A percentile compares a stretch with the other conserved stretches of the same genome.
These are phyloP conservation scores for Agriopis aurantiaria DNA, from an alignment of 2,888 invertebrate species.

Conservation along the genomic window DNA sequence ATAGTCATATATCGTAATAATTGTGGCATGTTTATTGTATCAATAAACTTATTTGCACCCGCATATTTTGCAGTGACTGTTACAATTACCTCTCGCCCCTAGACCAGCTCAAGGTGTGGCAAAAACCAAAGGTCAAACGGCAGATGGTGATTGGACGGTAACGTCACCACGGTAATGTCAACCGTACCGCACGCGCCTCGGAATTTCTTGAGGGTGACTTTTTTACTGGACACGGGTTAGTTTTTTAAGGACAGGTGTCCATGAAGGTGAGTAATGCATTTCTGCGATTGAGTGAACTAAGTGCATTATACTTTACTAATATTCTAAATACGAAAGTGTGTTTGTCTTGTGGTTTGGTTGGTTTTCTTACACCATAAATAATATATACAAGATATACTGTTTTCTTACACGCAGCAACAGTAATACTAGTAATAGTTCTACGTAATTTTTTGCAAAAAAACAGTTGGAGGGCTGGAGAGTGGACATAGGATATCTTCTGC, in stretches of 20 bases:
- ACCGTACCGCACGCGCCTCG: constrained; percentile 48
- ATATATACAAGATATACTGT: no score
- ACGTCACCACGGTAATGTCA: constrained; percentile 53
- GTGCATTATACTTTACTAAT: no score
- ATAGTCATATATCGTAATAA: no score
- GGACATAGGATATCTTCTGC: no score
- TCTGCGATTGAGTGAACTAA: no score
- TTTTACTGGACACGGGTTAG: constrained; percentile 3
- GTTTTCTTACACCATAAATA: no score
- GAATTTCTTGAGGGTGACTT: background rate
- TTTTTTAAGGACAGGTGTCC: constrained; percentile 10
- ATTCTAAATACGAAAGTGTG: no score
- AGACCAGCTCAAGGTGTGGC: constrained; percentile 57
- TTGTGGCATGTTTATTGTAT: background rate
- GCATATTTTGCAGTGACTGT: constrained; percentile 50
- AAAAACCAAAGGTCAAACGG: constrained; percentile 65
- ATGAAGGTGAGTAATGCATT: background rate
- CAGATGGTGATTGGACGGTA: constrained; percentile 70
- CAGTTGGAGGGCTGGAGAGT: no score
- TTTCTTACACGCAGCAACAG: no score
- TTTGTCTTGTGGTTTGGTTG: no score
- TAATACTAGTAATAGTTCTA: no score
- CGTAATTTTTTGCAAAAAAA: no score
- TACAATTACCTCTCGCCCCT: constrained; percentile 50
- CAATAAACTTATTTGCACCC: constrained; percentile 50